These are phyloP conservation scores for Neoarius graeffei DNA, from an alignment of 2,113 vertebrate genomes.

Conservation along the genomic window DNA sequence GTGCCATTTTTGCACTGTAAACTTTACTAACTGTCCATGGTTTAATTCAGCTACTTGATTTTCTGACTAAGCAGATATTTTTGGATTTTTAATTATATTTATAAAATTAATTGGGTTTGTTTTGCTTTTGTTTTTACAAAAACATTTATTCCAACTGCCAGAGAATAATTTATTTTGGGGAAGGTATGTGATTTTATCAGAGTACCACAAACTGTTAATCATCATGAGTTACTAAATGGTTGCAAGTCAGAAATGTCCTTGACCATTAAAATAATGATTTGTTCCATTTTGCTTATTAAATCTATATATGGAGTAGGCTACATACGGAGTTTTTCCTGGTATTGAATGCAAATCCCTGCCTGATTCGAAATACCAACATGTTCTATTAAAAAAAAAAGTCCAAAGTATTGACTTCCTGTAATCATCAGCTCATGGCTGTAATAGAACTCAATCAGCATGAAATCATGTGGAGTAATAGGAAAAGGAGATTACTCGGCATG, in stretches of 20 bases:
- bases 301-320: neutral
- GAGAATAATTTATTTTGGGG: neutral
- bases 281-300: neutral
- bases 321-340: neutral
- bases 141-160: neutral
- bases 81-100: too few species aligned
- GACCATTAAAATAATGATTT: neutral
- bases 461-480: neutral
- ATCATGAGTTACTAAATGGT: neutral
- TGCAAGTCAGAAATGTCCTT: neutral
- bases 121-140: neutral
- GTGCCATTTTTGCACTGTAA: neutral
- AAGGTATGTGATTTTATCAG: neutral
- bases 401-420: neutral
- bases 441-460: neutral
- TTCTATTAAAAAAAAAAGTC: neutral
- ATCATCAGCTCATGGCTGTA: neutral
- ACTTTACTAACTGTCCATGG: neutral
- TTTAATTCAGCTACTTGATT: neutral
- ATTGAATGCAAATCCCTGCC: neutral
- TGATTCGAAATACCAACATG: neutral
- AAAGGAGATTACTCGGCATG: neutral
- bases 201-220: neutral
- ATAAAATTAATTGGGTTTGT: neutral
- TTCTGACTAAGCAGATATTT: neutral